Evolutionary conservation across 2,113 vertebrate species (phyloP).

Genomic region (Eulemur macaco): DNA sequence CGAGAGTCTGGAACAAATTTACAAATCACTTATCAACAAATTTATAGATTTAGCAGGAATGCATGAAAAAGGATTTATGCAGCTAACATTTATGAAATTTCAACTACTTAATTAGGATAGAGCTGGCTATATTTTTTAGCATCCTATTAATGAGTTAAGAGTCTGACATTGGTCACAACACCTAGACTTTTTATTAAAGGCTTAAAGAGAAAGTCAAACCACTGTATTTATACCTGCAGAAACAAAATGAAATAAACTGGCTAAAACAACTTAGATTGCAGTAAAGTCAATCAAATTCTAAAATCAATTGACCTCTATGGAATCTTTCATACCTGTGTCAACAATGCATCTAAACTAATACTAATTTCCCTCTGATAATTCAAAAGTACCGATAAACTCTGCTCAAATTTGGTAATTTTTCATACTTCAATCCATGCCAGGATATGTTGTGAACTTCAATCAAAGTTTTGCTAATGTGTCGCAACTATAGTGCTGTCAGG

Average conservation of each 20-base stretch:
- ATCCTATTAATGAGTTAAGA: neutral
- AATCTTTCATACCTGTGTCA: neutral
- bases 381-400: neutral
- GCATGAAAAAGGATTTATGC: neutral
- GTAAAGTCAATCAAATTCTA: neutral
- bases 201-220: conserved; percentile 13
- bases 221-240: neutral
- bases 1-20: conserved; percentile 77
- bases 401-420: neutral
- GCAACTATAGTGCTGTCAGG: neutral
- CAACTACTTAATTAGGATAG: neutral
- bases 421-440: neutral
- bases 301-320: neutral
- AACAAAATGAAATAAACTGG: conserved; percentile 18
- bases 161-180: neutral
- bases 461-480: neutral
- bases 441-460: conserved; percentile 9
- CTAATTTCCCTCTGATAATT: neutral
- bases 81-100: neutral
- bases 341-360: neutral
- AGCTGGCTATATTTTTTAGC: neutral
- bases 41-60: neutral
- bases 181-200: neutral
- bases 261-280: neutral
- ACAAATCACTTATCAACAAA: neutral